Evolutionary conservation across 2,888 invertebrate genomes (phyloP).

Genomic region (Strigamia transsilvanica): DNA sequence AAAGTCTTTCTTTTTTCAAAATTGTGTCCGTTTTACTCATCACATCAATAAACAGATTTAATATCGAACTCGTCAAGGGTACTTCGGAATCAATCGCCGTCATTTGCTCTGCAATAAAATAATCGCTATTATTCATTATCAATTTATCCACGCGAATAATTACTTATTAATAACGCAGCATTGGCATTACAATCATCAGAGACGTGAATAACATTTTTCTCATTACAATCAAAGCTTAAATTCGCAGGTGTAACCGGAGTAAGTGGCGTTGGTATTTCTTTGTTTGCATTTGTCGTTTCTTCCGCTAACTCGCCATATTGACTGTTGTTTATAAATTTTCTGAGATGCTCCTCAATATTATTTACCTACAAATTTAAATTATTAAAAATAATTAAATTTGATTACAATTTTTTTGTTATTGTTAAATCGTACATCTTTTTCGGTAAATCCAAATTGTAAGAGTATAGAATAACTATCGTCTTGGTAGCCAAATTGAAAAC

Average conservation of each 20-base stretch:
- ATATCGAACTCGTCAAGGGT: conserved; percentile 53
- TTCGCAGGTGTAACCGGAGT: background rate
- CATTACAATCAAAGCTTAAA: background rate
- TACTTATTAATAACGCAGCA: background rate
- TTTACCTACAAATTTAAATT: background rate
- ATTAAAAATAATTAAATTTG: background rate
- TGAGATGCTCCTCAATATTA: conserved; percentile 38
- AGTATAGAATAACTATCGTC: conserved; percentile 33
- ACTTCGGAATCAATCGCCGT: conserved; percentile 50
- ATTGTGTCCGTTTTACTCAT: conserved; percentile 12
- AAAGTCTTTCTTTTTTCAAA: conserved; percentile 29
- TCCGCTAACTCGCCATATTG: conserved; percentile 48
- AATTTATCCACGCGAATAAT: background rate
- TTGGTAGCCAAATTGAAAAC: conserved; percentile 49
- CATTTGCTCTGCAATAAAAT: conserved; percentile 20
- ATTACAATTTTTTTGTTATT: background rate
- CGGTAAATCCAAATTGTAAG: conserved; percentile 50
- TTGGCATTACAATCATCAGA: background rate
- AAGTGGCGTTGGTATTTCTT: background rate
- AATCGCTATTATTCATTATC: background rate
- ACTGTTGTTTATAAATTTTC: conserved; percentile 46
- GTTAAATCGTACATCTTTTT: conserved; percentile 30
- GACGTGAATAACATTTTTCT: background rate
- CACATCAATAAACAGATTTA: conserved; percentile 53
- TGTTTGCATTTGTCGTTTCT: background rate